These are phyloP conservation scores for Ferrisia virgata DNA, from an alignment of 2,888 invertebrate species.

Conservation along the genomic window DNA sequence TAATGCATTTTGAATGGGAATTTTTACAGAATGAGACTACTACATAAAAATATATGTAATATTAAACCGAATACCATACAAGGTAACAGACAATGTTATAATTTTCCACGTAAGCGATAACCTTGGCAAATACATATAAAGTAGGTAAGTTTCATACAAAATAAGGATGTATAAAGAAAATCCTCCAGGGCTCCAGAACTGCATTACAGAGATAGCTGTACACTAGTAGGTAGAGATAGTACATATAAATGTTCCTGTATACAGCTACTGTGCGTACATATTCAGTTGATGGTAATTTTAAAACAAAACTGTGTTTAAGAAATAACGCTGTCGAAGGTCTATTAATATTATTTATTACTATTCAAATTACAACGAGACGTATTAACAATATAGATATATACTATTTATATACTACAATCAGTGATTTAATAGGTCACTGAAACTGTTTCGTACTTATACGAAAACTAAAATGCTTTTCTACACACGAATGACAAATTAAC, in stretches of 20 bases:
- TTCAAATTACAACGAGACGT: not conserved
- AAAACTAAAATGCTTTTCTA: constrained; percentile 7
- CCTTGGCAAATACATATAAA: not conserved
- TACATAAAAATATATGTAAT: too few species aligned
- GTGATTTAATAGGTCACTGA: constrained; percentile 19
- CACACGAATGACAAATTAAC: constrained; percentile 21
- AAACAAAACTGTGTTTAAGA: constrained; percentile 14
- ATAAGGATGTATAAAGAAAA: not conserved
- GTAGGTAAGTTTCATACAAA: not conserved
- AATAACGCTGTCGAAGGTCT: constrained; percentile 7
- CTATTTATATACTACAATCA: too few species aligned
- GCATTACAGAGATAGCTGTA: not conserved
- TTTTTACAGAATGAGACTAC: too few species aligned
- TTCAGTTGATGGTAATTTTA: not conserved
- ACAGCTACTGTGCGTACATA: not conserved
- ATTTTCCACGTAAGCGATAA: not conserved
- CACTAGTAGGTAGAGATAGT: not conserved
- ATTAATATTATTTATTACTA: constrained; percentile 6
- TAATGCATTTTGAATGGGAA: too few species aligned
- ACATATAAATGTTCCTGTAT: not conserved
- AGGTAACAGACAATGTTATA: not conserved
- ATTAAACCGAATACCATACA: too few species aligned
- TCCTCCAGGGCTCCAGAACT: not conserved
- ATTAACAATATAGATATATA: not conserved
- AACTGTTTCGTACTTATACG: not conserved